Percentiles rank a stretch among this genome's conserved stretches.
phyloP scores from a whole-genome alignment of 2,888 invertebrate species.

The Hydriomena furcata region DNA sequence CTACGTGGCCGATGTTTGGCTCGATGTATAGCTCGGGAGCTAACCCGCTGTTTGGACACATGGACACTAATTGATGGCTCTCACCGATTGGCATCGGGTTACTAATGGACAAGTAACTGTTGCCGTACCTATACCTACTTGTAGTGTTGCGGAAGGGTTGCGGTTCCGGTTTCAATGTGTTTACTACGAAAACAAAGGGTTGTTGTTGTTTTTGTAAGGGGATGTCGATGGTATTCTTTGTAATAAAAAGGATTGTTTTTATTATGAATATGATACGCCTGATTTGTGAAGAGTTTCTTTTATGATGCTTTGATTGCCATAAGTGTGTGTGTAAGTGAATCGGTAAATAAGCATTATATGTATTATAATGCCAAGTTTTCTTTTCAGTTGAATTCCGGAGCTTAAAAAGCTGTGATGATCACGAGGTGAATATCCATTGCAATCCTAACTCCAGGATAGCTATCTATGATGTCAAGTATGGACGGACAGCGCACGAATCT shows the following conservation, averaged over 20 bases:
- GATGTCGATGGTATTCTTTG: conserved; percentile 1
- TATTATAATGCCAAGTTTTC: too few relatives aligned
- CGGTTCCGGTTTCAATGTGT: conserved; percentile 24
- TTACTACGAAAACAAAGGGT: conserved; percentile 22
- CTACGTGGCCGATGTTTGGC: too few relatives aligned
- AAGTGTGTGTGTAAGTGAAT: too few relatives aligned
- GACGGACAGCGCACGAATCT: conserved; percentile 90
- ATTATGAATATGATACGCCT: background rate
- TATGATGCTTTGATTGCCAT: too few relatives aligned
- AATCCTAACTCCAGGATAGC: conserved; percentile 92
- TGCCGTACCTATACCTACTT: background rate
- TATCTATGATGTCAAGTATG: conserved; percentile 94
- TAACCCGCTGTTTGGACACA: conserved; percentile 4
- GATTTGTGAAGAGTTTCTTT: background rate
- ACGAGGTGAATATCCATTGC: conserved; percentile 92
- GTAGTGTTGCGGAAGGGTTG: conserved; percentile 14
- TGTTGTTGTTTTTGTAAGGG: conserved; percentile 1
- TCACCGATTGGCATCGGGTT: conserved; percentile 20
- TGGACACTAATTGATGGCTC: conserved; percentile 21
- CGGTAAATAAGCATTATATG: too few relatives aligned
- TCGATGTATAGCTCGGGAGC: too few relatives aligned
- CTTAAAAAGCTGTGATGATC: conserved; percentile 94
- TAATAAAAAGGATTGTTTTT: too few relatives aligned
- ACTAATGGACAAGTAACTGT: conserved; percentile 24
- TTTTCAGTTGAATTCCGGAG: conserved; percentile 94